Base-by-base conservation (phyloP, 2,113 vertebrate genomes). In the rabbit (Oryctolagus cuniculus) region DNA sequence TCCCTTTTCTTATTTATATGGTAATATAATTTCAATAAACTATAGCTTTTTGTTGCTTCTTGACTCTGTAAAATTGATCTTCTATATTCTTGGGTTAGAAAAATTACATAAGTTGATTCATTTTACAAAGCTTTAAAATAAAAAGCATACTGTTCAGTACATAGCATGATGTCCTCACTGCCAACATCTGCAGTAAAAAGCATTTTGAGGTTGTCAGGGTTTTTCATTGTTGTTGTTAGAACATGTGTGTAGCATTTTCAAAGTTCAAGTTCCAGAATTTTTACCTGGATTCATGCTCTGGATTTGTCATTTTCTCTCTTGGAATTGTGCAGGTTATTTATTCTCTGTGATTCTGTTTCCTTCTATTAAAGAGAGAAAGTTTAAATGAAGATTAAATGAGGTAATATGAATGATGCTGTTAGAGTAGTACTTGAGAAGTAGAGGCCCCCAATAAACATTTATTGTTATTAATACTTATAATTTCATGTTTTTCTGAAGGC, bases 401-500 rank as follows among this genome's bases (percentile, higher is more conserved):
- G 53, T 83, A 74, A 73, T 36, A 38, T 75, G 31, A 90, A 61
- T 72, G 38, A 92, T 53, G 44, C 3, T 55, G 38, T 73, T 78
- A 74, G 6, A 74, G 10, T 1, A 69, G 10, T 75, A n/a, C 36
- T 92, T 91, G 75, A 85, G 82, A 82, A 91, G 25, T 25, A 55
- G 29, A 74, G 34, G 3, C 7, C 44, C 29, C 69, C 6, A 34
- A 53, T 72, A 95, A 85, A 85, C 63, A 58, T 16, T 89, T 72
- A 21, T 84, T 91, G 8, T 61, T 66, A 67, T 61, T 66, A 67
- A 73, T 89, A 64, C 24, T 96, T 81, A 13, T 75, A 63, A 1
- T 63, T 44, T 44, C 44, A 44, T 44, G 29, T 25, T 73, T 70
- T 95, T 87, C 95, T 92, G 69, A 94, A 97, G 83, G 55, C 97